Evolutionary conservation across 2,888 invertebrate genomes (phyloP), one percentile per base, ranked within the genome.

Genomic region (Ornithoptera alexandrae): DNA sequence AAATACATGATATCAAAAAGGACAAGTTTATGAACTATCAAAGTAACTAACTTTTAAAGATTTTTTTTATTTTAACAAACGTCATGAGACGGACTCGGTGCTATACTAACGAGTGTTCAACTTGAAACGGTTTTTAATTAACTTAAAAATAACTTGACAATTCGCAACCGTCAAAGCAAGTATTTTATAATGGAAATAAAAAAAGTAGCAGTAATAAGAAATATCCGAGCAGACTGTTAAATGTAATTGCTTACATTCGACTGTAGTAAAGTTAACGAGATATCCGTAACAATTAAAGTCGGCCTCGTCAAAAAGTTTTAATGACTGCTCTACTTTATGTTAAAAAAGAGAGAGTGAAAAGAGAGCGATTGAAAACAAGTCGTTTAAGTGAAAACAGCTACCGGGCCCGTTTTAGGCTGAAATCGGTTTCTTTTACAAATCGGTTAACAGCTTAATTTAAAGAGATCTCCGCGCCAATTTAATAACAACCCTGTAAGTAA

Each of bases 291-390:
- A 88, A 87, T 88, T 86, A 87, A 83, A 87, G 78, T 79, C 75
- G 73, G 80, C 76, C 81, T 82, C 84, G 81, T 87, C 85, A 83
- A 85, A 85, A 90, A 90, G 84, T 90, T 90, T 88, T 90, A 90
- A 90, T 86, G 88, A 86, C 81, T 83, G 83, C 81, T 82, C 81
- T 79, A 83, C 80, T 87, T 86, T 81, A 78, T 75, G 73, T 72
- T 73, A 73, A 77, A 73, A 70, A 74, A 56, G 20, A 56, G 20
- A 56, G 20, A 56, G 20, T n/a, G 74, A 75, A 77, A 83, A 78
- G 46, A 79, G 80, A 81, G 77, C 76, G 80, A 84, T 83, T 82
- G 81, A 82, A 85, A 83, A 81, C 78, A 82, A 83, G 75, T 81
- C 79, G 74, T 76, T 74, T 75, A 79, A 77, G 77, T 74, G 74